phyloP scores from a whole-genome alignment of 2,113 vertebrate species.

The Myrmophylax atrothorax region DNA sequence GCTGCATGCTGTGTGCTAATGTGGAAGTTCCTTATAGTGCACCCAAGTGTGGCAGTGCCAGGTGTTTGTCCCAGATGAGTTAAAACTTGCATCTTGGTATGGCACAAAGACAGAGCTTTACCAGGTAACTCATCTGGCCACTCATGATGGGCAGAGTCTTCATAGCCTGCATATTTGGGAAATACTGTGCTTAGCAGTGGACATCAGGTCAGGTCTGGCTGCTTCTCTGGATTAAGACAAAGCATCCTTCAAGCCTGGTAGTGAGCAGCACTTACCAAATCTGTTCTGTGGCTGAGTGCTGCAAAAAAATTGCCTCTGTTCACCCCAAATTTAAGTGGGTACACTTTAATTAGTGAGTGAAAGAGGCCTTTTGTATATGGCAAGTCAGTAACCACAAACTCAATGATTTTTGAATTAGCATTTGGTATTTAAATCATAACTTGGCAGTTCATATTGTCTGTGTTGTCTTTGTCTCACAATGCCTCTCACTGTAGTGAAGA shows the following conservation, averaged over 20 bases:
- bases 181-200: not conserved
- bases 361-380: not conserved
- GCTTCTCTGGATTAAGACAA: not conserved
- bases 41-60: not conserved
- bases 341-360: not conserved
- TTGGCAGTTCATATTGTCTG: not conserved
- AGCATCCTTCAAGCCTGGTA: not conserved
- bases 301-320: not conserved
- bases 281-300: not conserved
- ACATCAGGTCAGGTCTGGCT: not conserved
- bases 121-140: not conserved
- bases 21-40: not conserved
- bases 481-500: not conserved
- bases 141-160: not conserved
- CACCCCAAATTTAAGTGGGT: not conserved
- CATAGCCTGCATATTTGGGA: not conserved
- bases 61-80: not conserved
- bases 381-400: not conserved
- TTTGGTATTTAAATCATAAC: constrained; percentile 19
- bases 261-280: not conserved
- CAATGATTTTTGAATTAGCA: not conserved
- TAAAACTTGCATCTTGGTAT: not conserved
- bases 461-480: constrained; percentile 5
- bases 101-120: not conserved
- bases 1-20: not conserved